These are phyloP conservation scores for Cyclopterus lumpus DNA, from an alignment of 2,797 vertebrate species.

Conservation along the genomic window DNA sequence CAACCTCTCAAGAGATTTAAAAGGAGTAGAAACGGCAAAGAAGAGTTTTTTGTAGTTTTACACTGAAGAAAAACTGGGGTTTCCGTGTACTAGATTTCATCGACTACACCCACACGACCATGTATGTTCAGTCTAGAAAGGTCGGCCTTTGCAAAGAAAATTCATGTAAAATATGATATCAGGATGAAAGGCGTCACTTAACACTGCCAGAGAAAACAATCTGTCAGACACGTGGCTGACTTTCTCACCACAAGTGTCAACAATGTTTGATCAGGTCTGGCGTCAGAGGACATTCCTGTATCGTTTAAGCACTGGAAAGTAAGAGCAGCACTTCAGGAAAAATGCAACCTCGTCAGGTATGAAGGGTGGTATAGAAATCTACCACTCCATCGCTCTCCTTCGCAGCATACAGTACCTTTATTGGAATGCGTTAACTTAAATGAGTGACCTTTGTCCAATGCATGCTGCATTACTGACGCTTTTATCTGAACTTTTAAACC, in stretches of 20 bases:
- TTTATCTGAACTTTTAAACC: constrained; percentile 10
- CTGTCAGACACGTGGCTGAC: constrained; percentile 5
- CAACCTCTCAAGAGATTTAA: constrained; percentile 19
- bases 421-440: constrained; percentile 11
- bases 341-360: background rate
- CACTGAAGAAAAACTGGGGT: constrained; percentile 19
- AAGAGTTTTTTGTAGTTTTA: constrained; percentile 15
- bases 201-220: constrained; percentile 5
- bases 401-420: background rate
- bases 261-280: background rate
- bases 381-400: background rate
- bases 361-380: background rate
- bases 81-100: background rate
- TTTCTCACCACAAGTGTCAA: constrained; percentile 8
- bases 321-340: background rate
- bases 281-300: background rate
- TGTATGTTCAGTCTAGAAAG: background rate
- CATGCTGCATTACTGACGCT: background rate
- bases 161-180: background rate
- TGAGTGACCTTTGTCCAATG: background rate
- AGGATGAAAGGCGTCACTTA: constrained; percentile 12
- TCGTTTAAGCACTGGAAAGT: background rate
- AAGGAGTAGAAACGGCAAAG: constrained; percentile 18
- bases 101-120: background rate
- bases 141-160: background rate